These are phyloP conservation scores for Mnemiopsis leidyi DNA, from an alignment of 37 sponge, comb jelly and placozoan species.

Conservation along the genomic window DNA sequence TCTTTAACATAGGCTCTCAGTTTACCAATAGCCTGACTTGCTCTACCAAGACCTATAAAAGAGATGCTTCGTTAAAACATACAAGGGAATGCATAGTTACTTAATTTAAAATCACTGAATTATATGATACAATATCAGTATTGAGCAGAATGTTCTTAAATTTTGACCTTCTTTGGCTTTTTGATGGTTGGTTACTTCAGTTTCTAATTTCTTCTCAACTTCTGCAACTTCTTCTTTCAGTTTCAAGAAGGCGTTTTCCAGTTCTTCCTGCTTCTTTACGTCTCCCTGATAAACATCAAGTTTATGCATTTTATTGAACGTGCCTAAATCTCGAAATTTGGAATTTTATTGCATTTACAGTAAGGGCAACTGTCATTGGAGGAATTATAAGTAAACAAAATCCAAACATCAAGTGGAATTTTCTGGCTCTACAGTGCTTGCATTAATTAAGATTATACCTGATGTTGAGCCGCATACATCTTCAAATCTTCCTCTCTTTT, in stretches of 20 bases:
- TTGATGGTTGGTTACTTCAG: not conserved
- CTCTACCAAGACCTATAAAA: constrained; percentile 1
- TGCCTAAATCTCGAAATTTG: too few relatives aligned
- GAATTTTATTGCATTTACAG: too few relatives aligned
- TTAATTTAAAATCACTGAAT: too few relatives aligned
- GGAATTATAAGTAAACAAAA: too few relatives aligned
- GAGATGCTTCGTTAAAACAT: too few relatives aligned
- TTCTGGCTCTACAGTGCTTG: too few relatives aligned
- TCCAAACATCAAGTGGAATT: too few relatives aligned
- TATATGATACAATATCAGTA: too few relatives aligned
- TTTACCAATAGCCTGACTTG: constrained; percentile 47
- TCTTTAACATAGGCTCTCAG: constrained; percentile 26
- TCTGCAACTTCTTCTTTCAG: not conserved
- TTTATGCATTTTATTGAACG: too few relatives aligned
- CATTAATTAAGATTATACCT: not conserved
- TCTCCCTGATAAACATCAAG: too few relatives aligned
- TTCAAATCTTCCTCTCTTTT: not conserved
- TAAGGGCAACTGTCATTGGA: too few relatives aligned
- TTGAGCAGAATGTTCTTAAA: not conserved
- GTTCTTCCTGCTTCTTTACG: not conserved
- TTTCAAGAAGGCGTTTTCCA: not conserved
- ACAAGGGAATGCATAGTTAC: too few relatives aligned
- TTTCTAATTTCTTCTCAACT: not conserved
- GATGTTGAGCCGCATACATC: constrained; percentile 40
- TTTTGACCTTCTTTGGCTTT: constrained; percentile 25